Evolutionary conservation across 2,797 vertebrate genomes (phyloP).

Genomic region (Platalea minor): DNA sequence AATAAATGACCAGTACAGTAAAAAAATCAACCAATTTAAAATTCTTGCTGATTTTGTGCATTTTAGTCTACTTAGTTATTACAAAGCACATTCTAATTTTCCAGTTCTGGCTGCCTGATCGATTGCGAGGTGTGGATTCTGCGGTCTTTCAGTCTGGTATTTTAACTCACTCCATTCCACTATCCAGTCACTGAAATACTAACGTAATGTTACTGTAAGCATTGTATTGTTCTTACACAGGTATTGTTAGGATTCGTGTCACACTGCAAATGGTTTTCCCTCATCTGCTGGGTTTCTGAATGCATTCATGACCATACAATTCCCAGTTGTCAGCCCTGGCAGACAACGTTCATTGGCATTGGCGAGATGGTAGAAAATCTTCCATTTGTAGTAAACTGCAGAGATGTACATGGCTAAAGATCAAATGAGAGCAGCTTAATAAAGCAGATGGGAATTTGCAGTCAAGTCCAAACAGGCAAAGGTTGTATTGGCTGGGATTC

Average conservation of each 20-base stretch:
- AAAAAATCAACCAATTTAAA: not conserved
- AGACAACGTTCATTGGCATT: rapidly evolving
- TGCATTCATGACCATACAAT: not conserved
- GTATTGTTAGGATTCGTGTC: not conserved
- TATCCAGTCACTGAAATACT: not conserved
- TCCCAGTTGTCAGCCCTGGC: not conserved
- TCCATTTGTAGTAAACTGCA: not conserved
- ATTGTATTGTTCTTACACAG: not conserved
- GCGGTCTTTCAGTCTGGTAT: not conserved
- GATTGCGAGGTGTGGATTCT: not conserved
- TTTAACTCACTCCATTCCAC: not conserved
- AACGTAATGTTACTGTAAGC: not conserved
- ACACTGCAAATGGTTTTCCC: not conserved
- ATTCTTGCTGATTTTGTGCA: not conserved
- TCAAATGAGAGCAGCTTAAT: not conserved
- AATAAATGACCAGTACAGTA: not conserved
- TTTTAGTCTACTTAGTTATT: not conserved
- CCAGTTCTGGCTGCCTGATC: not conserved
- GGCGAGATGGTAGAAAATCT: not conserved
- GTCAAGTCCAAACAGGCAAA: not conserved
- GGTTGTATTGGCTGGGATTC: not conserved
- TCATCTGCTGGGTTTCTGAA: not conserved
- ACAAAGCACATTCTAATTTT: not conserved
- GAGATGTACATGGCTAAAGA: not conserved
- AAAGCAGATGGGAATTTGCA: not conserved